Evolutionary conservation across 2,113 vertebrate genomes (phyloP), one percentile per base, ranked within the genome.

Genomic region (Vimba vimba): DNA sequence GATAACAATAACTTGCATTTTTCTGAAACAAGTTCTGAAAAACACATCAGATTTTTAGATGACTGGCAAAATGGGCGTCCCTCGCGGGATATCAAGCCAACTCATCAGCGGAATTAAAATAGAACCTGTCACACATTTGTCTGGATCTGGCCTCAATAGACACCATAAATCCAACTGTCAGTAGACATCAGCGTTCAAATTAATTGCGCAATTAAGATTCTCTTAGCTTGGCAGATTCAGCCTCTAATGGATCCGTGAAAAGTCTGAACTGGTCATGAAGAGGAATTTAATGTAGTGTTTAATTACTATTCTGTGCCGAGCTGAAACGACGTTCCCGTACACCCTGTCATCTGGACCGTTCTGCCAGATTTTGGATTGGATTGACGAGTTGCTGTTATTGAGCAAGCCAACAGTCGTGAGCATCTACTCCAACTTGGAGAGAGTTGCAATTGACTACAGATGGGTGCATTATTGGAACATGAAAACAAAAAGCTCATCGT

Each of bases 131-230:
- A 90, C 30, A 21, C 91, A 89, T 92, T 92, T 90, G 86, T 93
- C 92, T 89, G 81, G 75, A 21, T 69, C 68, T 86, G 89, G 87
- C 89, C 85, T 75, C 82, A 10, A 88, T 89, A 86, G 45, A 39
- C 86, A 88, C 88, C 89, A 92, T 93, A 92, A 92, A 95, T 95
- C 92, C 47, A 66, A 87, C 91, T 90, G 94, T 94, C 94, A 94
- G 91, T 94, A 93, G 90, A 92, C 92, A 93, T 92, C 91, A 88
- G 91, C 82, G 82, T 91, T 76, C 19, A 88, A 95, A 94, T 95
- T 94, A 95, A 96, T 95, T 90, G 93, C 23, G 90, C 93, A 94
- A 95, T 96, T 95, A 95, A 94, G 91, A 94, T 91, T 91, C 91
- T 92, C 92, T 91, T 91, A 90, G 93, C 92, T 92, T 94, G 94